These are phyloP conservation scores for Drosophila subsilvestris DNA, from an alignment of 2,888 invertebrate genomes.

Conservation along the genomic window DNA sequence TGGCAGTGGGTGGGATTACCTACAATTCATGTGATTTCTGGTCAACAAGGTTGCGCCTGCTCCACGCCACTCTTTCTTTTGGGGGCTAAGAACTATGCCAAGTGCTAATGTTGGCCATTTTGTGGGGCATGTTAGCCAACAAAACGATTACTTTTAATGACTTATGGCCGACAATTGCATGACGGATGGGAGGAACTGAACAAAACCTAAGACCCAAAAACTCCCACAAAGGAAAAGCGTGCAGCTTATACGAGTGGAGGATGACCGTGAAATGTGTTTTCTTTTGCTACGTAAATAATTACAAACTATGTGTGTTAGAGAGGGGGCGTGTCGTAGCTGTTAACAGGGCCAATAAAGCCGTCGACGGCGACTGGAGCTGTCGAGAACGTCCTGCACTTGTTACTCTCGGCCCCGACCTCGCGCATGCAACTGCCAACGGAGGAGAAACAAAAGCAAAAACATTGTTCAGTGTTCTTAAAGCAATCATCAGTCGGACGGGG, in stretches of 20 bases:
- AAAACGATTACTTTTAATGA: constrained; percentile 77
- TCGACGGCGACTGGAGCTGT: constrained; percentile 24
- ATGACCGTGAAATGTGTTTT: constrained; percentile 62
- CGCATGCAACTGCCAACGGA: constrained; percentile 17
- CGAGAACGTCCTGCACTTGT: constrained; percentile 15
- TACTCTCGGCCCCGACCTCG: constrained; percentile 19
- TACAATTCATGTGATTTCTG: constrained; percentile 1
- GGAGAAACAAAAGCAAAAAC: background rate
- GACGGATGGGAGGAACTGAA: constrained; percentile 36
- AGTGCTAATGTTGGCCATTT: constrained; percentile 74
- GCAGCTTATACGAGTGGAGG: constrained; percentile 42
- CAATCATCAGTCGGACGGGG: constrained; percentile 18
- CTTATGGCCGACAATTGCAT: constrained; percentile 74
- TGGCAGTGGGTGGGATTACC: background rate
- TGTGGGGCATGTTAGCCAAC: constrained; percentile 73
- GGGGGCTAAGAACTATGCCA: constrained; percentile 37
- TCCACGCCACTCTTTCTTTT: background rate
- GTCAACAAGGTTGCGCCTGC: constrained; percentile 64
- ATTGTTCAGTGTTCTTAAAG: background rate
- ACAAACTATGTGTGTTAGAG: constrained; percentile 19
- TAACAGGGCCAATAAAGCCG: constrained; percentile 50
- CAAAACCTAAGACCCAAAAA: constrained; percentile 8
- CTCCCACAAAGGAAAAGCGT: constrained; percentile 45
- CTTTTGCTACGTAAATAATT: constrained; percentile 44
- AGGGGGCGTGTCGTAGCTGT: constrained; percentile 40